Evolutionary conservation across 2,797 vertebrate genomes (phyloP), one percentile per base, ranked within the genome.

Genomic region (Percopsis omiscomaycus): DNA sequence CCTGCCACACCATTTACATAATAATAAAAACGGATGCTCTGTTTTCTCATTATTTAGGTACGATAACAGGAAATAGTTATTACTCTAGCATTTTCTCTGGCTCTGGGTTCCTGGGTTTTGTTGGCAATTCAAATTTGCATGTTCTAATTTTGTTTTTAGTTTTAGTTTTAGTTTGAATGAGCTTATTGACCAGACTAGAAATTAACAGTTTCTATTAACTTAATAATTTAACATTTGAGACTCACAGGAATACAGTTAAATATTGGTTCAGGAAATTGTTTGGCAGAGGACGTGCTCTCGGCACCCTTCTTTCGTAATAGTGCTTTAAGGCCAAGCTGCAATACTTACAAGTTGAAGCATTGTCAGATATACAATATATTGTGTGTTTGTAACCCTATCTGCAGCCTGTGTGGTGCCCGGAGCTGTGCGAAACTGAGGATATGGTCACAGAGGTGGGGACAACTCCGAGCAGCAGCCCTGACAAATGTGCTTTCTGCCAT

Each of bases 401-500:
- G 81, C 89, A 99, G 97, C 89, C 93, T 48, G 51, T 96, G 83
- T 97, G 96, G 96, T 94, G 93, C 77, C 95, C 96, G 22, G 89
- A 89, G 78, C 86, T 90, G 80, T 90, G 87, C 82, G 91, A 92
- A 74, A 86, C 91, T 68, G 70, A 50, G 28, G 74, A 80, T 52
- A 75, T 64, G 66, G 77, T 75, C 82, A 88, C 83, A 84, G 88
- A 89, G 80, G 86, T 87, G 92, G 79, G 51, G 80, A 82, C 84
- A 85, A 83, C 85, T 84, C 91, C 88, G 92, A 89, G 88, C 89
- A 90, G 86, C 86, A 87, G 82, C 62, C 86, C 84, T 9, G 78
- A 87, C 70, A 88, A 89, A 87, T 98, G 97, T 89, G 95, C 95
- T 88, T 99, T 98, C 94, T 99, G 97, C 93, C 84, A 94, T 52